These are phyloP conservation scores for Leptopilina syphax DNA, from an alignment of 2,888 invertebrate species.

Conservation along the genomic window DNA sequence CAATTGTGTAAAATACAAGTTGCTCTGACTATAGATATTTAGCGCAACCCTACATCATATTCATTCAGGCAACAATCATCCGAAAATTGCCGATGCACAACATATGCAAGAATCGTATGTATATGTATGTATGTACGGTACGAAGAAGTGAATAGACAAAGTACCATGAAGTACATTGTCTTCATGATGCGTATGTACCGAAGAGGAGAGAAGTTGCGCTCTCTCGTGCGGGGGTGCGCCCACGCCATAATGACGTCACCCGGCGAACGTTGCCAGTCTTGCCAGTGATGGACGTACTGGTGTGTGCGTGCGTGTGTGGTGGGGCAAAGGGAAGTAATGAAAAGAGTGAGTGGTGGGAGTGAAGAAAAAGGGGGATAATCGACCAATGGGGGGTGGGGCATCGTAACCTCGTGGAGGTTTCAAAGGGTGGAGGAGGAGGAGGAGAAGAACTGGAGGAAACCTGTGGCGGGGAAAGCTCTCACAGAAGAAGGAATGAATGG, in stretches of 20 bases:
- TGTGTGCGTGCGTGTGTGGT: constrained; percentile 47
- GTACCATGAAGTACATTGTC: constrained; percentile 42
- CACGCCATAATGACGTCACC: constrained; percentile 73
- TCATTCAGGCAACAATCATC: background rate
- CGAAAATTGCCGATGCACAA: constrained; percentile 13
- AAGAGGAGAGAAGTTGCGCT: constrained; percentile 49
- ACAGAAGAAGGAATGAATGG: constrained; percentile 70
- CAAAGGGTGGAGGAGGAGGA: constrained; percentile 4
- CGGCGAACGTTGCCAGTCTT: constrained; percentile 72
- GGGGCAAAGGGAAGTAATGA: constrained; percentile 44
- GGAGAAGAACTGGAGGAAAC: constrained; percentile 47
- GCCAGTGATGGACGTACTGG: constrained; percentile 59
- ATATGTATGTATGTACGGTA: too few relatives aligned
- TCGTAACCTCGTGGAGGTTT: constrained; percentile 40
- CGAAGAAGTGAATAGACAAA: constrained; percentile 8
- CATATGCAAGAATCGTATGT: background rate
- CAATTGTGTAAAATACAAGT: background rate
- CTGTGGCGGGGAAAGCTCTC: constrained; percentile 53
- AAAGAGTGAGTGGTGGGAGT: constrained; percentile 28
- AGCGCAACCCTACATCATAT: background rate
- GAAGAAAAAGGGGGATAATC: constrained; percentile 39
- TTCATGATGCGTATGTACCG: constrained; percentile 30
- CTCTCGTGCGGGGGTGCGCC: constrained; percentile 73
- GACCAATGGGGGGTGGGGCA: constrained; percentile 44
- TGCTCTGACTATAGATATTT: background rate